Evolutionary conservation across 2,797 vertebrate genomes (phyloP), one percentile per base, ranked within the genome.

Genomic region (Thalassophryne amazonica): DNA sequence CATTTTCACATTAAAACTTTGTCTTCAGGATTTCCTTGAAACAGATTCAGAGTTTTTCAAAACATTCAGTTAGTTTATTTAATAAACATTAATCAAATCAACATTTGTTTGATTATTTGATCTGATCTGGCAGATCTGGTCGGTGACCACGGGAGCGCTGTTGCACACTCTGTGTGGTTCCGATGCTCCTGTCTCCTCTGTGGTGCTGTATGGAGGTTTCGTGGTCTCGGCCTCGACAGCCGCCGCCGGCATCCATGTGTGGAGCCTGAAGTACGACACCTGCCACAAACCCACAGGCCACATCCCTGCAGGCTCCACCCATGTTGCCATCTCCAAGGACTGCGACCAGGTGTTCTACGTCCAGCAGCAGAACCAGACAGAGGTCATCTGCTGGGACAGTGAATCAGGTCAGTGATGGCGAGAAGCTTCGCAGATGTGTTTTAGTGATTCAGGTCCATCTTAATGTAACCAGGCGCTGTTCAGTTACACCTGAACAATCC

Each of bases 121-220:
- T 18, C n/a, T 30, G 37, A 5, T 22, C 5, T 36, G 34, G 5
- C 57, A 94, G 94, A 78, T 94, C 23, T 95, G 94, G 94, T 92
- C 88, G 2, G 72, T 94, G 38, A 88, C 88, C 5, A 90, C 88
- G 1, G 92, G 92, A 0, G 43, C 74, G 0, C 69, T 94, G 62
- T 39, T 86, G 27, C 88, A 90, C 24, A 21, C 69, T 1, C 70
- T 93, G 3, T 80, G 86, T 23, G 90, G 90, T 0, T 72, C 76
- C 0, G 86, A 90, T 3, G 80, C 81, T 12, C 80, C 91, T 0
- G 80, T 87, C 18, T 91, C 78, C 0, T 66, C 78, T 1, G 35
- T 93, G 16, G 41, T 57, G 2, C 17, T 84, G 3, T 74, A 39
- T 0, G 38, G 80, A 11, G 21, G 40, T 28, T 56, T 73, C 0